Percentiles rank a stretch among this genome's conserved stretches.
Evolutionary conservation across 2,888 invertebrate genomes (phyloP).

Genomic region (Clepsis dumicolana): DNA sequence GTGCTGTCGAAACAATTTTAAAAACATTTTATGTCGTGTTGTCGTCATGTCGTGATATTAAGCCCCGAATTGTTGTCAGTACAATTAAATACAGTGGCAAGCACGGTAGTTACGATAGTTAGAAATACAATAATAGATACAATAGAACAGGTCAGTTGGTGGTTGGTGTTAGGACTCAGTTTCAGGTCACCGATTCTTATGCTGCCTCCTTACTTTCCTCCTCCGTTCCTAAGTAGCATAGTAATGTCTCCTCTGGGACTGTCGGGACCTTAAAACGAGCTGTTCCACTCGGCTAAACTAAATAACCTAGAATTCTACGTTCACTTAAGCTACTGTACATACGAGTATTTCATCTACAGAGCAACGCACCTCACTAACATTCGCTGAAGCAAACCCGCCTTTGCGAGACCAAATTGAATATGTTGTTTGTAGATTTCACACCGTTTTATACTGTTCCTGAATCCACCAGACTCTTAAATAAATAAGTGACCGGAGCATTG

Average conservation of each 20-base stretch:
- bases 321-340: not conserved
- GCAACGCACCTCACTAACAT: not conserved
- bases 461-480: not conserved
- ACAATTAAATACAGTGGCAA: too few relatives aligned
- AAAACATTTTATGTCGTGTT: too few relatives aligned
- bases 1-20: too few relatives aligned
- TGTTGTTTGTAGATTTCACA: not conserved
- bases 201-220: not conserved
- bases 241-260: not conserved
- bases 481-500: not conserved
- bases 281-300: not conserved
- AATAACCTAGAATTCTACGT: slow-evolving; percentile 4
- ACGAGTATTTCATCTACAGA: not conserved
- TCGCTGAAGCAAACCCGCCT: too few relatives aligned
- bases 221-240: not conserved
- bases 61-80: too few relatives aligned
- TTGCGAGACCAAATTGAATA: not conserved
- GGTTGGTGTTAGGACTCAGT: too few relatives aligned
- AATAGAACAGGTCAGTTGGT: too few relatives aligned
- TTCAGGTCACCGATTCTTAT: not conserved
- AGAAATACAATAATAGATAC: too few relatives aligned
- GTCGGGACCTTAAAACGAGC: not conserved
- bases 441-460: not conserved
- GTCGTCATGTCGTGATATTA: too few relatives aligned
- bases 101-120: too few relatives aligned